Conservation (phyloP, 2,888 invertebrate species). For the Leptopilina myrica region DNA sequence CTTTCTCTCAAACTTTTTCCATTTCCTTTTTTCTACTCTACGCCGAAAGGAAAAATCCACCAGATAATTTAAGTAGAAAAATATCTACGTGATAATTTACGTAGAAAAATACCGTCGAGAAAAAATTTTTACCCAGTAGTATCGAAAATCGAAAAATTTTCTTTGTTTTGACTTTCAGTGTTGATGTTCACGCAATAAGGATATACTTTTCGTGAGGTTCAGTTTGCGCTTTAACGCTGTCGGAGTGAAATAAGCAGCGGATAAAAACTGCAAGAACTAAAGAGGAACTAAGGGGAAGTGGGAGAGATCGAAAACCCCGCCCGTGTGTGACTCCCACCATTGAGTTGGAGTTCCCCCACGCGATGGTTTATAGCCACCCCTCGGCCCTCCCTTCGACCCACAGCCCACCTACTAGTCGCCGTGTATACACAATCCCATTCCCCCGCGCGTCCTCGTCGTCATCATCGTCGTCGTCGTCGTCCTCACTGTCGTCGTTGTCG, state of each 20-base stretch:
- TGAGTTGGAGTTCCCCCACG: slow-evolving; percentile 25
- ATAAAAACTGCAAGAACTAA: background rate
- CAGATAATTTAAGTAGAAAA: too few relatives aligned
- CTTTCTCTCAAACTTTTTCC: too few relatives aligned
- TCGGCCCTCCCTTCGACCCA: slow-evolving; percentile 56
- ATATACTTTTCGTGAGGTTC: slow-evolving; percentile 55
- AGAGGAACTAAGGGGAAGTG: slow-evolving; percentile 47
- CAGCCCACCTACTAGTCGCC: slow-evolving; percentile 51
- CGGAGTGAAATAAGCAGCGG: slow-evolving; percentile 42
- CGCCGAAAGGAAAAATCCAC: too few relatives aligned
- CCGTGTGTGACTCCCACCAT: slow-evolving; percentile 48
- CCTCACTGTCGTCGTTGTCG: slow-evolving; percentile 59
- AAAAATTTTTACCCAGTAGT: slow-evolving; percentile 48
- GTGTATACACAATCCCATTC: slow-evolving; percentile 30
- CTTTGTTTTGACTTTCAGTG: slow-evolving; percentile 67
- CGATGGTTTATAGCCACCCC: slow-evolving; percentile 58
- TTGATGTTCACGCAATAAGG: slow-evolving; percentile 68
- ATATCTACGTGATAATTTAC: too few relatives aligned
- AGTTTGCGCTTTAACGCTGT: slow-evolving; percentile 53
- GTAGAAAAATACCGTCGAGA: background rate
- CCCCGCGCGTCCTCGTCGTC: slow-evolving; percentile 40
- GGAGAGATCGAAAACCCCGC: slow-evolving; percentile 49
- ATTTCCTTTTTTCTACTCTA: too few relatives aligned
- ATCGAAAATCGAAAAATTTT: slow-evolving; percentile 64
- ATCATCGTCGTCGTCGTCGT: slow-evolving; percentile 48